Conservation (phyloP, 2,113 vertebrate species). For the Hepsetus odoe region DNA sequence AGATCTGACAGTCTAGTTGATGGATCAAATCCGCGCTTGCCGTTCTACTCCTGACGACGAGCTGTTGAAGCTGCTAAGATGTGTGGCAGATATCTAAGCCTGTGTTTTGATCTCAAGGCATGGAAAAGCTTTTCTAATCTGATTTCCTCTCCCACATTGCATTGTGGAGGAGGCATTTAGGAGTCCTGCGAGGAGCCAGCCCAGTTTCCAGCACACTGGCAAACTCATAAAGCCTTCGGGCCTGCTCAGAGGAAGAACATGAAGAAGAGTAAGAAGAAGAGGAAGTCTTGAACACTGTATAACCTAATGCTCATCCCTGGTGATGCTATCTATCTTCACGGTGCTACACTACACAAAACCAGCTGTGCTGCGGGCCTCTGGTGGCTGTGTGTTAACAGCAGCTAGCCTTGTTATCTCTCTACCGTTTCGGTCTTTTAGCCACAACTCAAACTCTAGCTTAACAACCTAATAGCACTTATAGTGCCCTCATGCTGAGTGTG, state of each 20-base stretch:
- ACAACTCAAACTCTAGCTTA: constrained; percentile 25
- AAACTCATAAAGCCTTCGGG: constrained; percentile 48
- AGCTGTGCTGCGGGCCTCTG: constrained; percentile 39
- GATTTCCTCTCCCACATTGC: constrained; percentile 70
- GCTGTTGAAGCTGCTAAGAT: constrained; percentile 72
- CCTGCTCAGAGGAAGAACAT: constrained; percentile 48
- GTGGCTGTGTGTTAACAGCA: constrained; percentile 34
- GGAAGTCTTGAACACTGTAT: constrained; percentile 40
- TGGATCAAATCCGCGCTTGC: constrained; percentile 20
- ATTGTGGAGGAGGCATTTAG: constrained; percentile 62
- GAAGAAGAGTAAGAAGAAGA: background rate
- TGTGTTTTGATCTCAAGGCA: constrained; percentile 70
- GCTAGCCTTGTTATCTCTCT: constrained; percentile 50
- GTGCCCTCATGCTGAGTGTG: constrained; percentile 15
- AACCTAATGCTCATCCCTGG: constrained; percentile 60
- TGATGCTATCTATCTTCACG: constrained; percentile 60
- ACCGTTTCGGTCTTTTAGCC: constrained; percentile 30
- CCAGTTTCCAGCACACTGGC: constrained; percentile 40
- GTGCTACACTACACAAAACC: constrained; percentile 58
- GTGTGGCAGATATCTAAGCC: constrained; percentile 72
- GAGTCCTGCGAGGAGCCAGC: constrained; percentile 25
- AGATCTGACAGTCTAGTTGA: constrained; percentile 22
- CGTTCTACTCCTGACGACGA: constrained; percentile 55
- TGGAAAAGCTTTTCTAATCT: constrained; percentile 75
- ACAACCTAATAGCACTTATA: constrained; percentile 28